These are phyloP conservation scores for Brachionus asplanchnoidis DNA, from an alignment of 1,140 invertebrate genomes.

Conservation along the genomic window DNA sequence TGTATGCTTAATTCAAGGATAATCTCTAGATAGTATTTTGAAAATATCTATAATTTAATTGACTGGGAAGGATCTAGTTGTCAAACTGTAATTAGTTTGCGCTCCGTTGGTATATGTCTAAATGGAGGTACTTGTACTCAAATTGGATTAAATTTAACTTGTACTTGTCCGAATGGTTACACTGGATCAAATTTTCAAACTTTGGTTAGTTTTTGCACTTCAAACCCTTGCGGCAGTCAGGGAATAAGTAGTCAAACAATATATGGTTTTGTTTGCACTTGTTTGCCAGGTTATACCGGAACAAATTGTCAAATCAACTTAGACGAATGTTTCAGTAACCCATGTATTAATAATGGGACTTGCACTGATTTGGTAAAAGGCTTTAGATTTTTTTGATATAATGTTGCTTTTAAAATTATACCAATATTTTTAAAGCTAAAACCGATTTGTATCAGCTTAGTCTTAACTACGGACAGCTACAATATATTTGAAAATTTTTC, in stretches of 20 bases:
- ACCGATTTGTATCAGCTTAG: no score
- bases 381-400: no score
- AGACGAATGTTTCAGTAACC: constrained; percentile 45
- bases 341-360: constrained; percentile 42
- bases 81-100: constrained; percentile 44
- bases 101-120: constrained; percentile 65
- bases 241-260: constrained; percentile 31
- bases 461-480: no score
- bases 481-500: no score
- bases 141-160: constrained; percentile 83
- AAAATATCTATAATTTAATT: no score
- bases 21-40: no score
- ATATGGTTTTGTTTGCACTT: constrained; percentile 57
- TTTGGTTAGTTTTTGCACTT: constrained; percentile 60
- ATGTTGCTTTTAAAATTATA: no score
- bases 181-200: constrained; percentile 63
- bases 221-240: constrained; percentile 71
- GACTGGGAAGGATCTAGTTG: constrained; percentile 42
- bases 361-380: constrained; percentile 39
- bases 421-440: no score
- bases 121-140: constrained; percentile 87
- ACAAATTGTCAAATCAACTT: constrained; percentile 63
- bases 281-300: constrained; percentile 87
- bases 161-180: constrained; percentile 73
- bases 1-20: no score